Evolutionary conservation across 2,113 vertebrate genomes (phyloP).

Genomic region (Silurus meridionalis): DNA sequence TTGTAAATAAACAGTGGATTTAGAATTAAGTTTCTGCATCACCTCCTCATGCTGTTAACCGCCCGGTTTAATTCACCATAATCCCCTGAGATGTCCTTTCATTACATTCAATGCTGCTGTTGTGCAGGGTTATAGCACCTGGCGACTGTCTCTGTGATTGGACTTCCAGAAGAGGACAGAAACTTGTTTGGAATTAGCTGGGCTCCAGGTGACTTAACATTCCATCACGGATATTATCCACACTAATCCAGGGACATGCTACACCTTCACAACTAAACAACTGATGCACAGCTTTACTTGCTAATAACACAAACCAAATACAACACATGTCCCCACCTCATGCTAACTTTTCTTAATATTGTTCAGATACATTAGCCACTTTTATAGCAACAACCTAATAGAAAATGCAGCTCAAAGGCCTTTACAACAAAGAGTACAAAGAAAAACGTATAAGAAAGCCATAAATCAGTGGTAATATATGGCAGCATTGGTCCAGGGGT

Average conservation of each 20-base stretch:
- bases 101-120: neutral
- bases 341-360: neutral
- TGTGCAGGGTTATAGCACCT: conserved; percentile 24
- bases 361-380: neutral
- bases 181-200: conserved; percentile 18
- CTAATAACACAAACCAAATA: neutral
- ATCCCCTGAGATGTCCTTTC: conserved; percentile 14
- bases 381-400: neutral
- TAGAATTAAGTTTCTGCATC: neutral
- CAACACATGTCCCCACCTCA: neutral
- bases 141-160: neutral
- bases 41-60: neutral
- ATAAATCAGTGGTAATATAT: neutral
- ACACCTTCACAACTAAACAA: conserved; percentile 8
- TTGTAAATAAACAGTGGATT: neutral
- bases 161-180: neutral
- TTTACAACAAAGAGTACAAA: neutral
- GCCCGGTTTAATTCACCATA: neutral
- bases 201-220: conserved; percentile 27
- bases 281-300: neutral
- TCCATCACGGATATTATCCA: neutral
- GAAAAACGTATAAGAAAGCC: neutral
- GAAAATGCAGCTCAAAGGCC: neutral
- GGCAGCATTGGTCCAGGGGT: neutral
- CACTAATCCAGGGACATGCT: conserved; percentile 6